Conservation (phyloP, 2,888 invertebrate species). For the Drosophila kuntzei region DNA sequence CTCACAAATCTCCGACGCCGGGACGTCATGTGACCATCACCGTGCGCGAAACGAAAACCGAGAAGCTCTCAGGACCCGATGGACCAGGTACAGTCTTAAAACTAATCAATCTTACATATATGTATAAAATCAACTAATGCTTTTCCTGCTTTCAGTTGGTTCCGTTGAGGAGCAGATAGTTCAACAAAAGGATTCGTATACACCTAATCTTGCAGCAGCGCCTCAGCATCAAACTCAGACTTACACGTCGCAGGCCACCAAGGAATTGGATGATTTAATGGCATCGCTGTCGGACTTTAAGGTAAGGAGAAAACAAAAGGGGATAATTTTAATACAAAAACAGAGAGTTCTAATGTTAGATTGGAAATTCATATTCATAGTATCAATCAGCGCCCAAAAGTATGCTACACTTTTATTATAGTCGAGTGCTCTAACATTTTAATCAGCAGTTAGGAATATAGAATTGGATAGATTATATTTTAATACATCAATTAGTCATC, state of each 20-base stretch:
- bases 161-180: constrained; percentile 83
- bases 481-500: too few species aligned
- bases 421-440: not conserved
- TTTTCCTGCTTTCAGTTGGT: constrained; percentile 71
- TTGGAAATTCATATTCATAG: not conserved
- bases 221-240: constrained; percentile 53
- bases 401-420: constrained; percentile 32
- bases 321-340: not conserved
- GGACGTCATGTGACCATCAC: constrained; percentile 87
- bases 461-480: too few species aligned
- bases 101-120: not conserved
- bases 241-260: constrained; percentile 93
- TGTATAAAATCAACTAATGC: not conserved
- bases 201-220: constrained; percentile 68
- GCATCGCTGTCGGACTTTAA: constrained; percentile 97
- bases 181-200: constrained; percentile 83
- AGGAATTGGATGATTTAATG: constrained; percentile 98
- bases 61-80: constrained; percentile 86
- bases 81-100: constrained; percentile 78
- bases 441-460: not conserved
- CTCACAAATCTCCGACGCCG: constrained; percentile 83
- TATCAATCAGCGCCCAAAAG: constrained; percentile 26
- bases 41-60: constrained; percentile 88
- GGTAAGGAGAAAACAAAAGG: constrained; percentile 86
- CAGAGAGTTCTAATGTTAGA: not conserved